Percentiles rank a stretch among this genome's conserved stretches.
phyloP scores from a whole-genome alignment of 2,888 invertebrate genomes.

The Papilio protenor region DNA sequence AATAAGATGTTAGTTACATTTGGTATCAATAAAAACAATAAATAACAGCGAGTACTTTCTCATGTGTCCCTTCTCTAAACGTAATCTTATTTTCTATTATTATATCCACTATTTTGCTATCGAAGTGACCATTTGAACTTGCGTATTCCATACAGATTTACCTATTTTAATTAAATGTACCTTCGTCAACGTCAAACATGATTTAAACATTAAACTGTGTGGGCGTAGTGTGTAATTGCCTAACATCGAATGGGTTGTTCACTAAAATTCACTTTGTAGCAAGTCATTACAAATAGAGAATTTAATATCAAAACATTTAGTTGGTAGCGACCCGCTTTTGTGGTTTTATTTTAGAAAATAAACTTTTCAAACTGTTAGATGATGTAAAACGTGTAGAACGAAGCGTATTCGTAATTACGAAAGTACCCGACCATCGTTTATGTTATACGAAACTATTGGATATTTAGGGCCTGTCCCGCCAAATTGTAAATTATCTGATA shows the following conservation, averaged over 20 bases:
- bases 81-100: not conserved
- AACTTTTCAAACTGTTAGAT: not conserved
- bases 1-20: too few species aligned
- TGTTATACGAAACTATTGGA: too few species aligned
- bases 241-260: conserved; percentile 23
- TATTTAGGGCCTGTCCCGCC: too few species aligned
- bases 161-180: conserved; percentile 29
- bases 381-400: not conserved
- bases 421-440: too few species aligned
- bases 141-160: conserved; percentile 14
- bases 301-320: not conserved
- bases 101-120: not conserved
- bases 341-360: not conserved
- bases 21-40: not conserved
- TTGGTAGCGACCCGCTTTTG: not conserved
- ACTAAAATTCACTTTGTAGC: conserved; percentile 18
- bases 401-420: not conserved
- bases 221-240: conserved; percentile 27
- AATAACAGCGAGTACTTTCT: not conserved
- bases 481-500: too few species aligned
- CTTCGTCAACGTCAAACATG: conserved; percentile 29
- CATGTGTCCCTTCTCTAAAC: not conserved
- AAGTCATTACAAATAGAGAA: conserved; percentile 3
- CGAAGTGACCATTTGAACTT: conserved; percentile 4
- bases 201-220: conserved; percentile 24